These are phyloP conservation scores for Theocolax elegans DNA, from an alignment of 1,140 invertebrate species.

Conservation along the genomic window DNA sequence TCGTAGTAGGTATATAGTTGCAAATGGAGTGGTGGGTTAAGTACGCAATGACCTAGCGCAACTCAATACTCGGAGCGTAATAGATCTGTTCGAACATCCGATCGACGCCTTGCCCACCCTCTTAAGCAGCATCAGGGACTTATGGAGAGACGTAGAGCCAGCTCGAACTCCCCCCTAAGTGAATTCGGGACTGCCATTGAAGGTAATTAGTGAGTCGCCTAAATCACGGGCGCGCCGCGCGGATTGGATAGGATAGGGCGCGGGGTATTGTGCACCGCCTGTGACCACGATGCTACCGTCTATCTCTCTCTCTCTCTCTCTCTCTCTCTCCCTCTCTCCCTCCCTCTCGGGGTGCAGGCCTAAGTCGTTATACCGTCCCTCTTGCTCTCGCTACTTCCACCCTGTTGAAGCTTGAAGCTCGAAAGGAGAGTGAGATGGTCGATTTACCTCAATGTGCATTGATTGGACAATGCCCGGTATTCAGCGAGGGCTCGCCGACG, in stretches of 20 bases:
- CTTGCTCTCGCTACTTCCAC: too few species aligned
- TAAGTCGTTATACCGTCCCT: too few species aligned
- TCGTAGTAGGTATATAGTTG: too few species aligned
- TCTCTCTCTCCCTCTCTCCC: background rate
- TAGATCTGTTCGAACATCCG: slow-evolving; percentile 10
- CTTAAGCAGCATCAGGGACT: background rate
- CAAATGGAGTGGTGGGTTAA: too few species aligned
- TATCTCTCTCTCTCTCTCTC: background rate
- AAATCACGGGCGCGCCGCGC: slow-evolving; percentile 53
- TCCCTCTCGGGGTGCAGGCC: too few species aligned
- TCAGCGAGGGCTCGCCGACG: slow-evolving; percentile 30
- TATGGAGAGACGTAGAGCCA: background rate
- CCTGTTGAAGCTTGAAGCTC: background rate
- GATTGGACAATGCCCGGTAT: slow-evolving; percentile 54
- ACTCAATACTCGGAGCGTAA: background rate
- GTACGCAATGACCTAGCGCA: background rate
- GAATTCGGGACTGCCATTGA: slow-evolving; percentile 54
- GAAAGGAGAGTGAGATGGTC: slow-evolving; percentile 18
- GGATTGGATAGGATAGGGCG: slow-evolving; percentile 51
- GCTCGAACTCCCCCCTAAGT: slow-evolving; percentile 47
- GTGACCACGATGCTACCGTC: slow-evolving; percentile 53
- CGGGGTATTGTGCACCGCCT: slow-evolving; percentile 43
- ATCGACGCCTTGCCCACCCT: background rate
- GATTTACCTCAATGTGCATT: slow-evolving; percentile 55
- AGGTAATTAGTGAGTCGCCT: slow-evolving; percentile 59